Evolutionary conservation across 2,797 vertebrate species (phyloP).

Genomic region (Paedocypris micromegethes): DNA sequence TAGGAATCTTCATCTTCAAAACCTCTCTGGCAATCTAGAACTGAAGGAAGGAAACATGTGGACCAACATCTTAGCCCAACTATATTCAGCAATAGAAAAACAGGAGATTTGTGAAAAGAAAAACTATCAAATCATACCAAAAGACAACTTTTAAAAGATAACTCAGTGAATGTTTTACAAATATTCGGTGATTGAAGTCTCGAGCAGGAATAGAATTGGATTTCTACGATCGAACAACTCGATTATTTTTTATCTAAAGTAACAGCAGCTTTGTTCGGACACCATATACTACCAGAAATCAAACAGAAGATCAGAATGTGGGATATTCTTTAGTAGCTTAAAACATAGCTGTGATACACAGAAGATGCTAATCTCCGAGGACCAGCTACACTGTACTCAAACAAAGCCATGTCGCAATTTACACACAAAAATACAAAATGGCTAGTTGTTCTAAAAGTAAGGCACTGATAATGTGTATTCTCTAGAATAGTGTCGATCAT

Average conservation of each 20-base stretch:
- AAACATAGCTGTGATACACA: conserved; percentile 20
- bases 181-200: no score
- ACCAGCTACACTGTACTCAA: neutral
- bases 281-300: conserved; percentile 12
- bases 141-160: no score
- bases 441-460: conserved; percentile 63
- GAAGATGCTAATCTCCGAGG: conserved; percentile 1
- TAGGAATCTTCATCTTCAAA: conserved; percentile 23
- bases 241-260: conserved; percentile 16
- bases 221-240: neutral
- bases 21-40: conserved; percentile 28
- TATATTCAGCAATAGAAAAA: no score
- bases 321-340: conserved; percentile 4
- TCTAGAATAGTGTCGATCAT: conserved; percentile 55
- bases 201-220: no score
- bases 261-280: conserved; percentile 38
- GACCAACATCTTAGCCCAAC: no score
- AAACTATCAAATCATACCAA: no score
- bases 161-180: no score
- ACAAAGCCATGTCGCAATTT: conserved; percentile 9
- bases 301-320: neutral
- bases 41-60: neutral
- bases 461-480: conserved; percentile 73
- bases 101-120: no score
- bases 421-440: conserved; percentile 37